Conservation (phyloP, 2,113 vertebrate genomes). For the Arenaria interpres region DNA sequence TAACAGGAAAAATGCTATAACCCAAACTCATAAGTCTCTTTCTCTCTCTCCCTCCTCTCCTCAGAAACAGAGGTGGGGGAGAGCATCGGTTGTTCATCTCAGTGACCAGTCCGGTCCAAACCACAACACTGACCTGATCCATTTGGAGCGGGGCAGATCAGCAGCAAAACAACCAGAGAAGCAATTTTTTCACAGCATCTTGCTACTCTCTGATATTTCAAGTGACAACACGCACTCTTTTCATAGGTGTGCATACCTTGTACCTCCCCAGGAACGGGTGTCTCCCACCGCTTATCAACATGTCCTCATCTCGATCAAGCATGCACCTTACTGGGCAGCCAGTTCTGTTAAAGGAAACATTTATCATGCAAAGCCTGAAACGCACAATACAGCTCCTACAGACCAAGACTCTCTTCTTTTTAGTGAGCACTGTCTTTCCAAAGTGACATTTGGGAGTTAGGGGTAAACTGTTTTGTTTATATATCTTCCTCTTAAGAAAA, state of each 20-base stretch:
- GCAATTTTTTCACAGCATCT: not conserved
- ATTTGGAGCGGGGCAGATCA: not conserved
- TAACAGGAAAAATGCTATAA: not conserved
- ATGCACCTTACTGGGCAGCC: constrained; percentile 89
- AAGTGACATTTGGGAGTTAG: not conserved
- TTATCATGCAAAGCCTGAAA: not conserved
- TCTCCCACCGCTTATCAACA: constrained; percentile 91
- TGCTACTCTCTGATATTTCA: not conserved
- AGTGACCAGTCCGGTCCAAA: too few species aligned
- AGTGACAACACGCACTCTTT: not conserved
- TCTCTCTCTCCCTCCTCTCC: too few species aligned
- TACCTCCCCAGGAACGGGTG: constrained; percentile 91
- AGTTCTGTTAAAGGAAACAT: constrained; percentile 68
- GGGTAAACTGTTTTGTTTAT: not conserved
- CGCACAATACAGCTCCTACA: not conserved
- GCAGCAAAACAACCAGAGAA: not conserved
- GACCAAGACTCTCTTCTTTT: not conserved
- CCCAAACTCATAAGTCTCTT: too few species aligned
- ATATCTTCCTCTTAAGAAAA: not conserved
- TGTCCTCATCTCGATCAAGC: constrained; percentile 95
- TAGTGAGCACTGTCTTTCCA: not conserved
- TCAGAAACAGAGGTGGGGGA: too few species aligned
- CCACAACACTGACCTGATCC: not conserved
- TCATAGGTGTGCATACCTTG: constrained; percentile 77
- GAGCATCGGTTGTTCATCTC: too few species aligned